Evolutionary conservation across 2,797 vertebrate genomes (phyloP), one percentile per base, ranked within the genome.

Genomic region (Melanotaenia trifasciata): DNA sequence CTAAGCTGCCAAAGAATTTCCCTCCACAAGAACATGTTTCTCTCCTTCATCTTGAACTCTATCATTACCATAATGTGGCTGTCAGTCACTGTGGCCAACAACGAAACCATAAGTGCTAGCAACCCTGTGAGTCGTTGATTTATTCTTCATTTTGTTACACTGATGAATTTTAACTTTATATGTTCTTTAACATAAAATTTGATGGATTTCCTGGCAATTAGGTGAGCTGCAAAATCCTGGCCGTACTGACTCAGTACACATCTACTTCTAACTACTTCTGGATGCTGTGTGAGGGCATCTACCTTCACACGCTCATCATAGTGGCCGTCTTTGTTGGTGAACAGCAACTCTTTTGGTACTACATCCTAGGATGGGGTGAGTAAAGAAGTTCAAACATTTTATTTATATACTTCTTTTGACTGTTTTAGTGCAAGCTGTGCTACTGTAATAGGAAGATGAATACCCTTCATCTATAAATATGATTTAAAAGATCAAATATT

Each of bases 201-300:
- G 22, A 24, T 20, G 8, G 5, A 30, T 45, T 54, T 65, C 18
- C 0, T 2, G 24, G 12, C 1, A n/a, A 8, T 63, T 89, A 95
- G 95, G 84, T 94, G 58, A 90, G 86, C 78, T 96, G 95, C 84
- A 96, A 94, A 84, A 67, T 96, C 73, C 80, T 96, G 77, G 82
- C 89, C 16, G 88, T 91, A 28, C 74, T 96, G 60, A 89, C 59
- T 69, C 87, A 88, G 33, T 96, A 96, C 30, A 88, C 91, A 0
- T 79, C 60, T 1, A 92, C 84, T 22, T 94, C 93, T 40, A 96
- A 64, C 75, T 95, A 93, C 84, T 96, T 96, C 90, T 96, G 95
- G 95, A 96, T 96, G 95, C 87, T 96, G 80, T 96, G 95, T 72
- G 94, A 96, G 62, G 95, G 95, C 22, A 96, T 96, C 80, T 96